Evolutionary conservation across 35 echinoderm and acorn worm species (phyloP), one percentile per base, ranked within the genome.

Genomic region (Lytechinus pictus): DNA sequence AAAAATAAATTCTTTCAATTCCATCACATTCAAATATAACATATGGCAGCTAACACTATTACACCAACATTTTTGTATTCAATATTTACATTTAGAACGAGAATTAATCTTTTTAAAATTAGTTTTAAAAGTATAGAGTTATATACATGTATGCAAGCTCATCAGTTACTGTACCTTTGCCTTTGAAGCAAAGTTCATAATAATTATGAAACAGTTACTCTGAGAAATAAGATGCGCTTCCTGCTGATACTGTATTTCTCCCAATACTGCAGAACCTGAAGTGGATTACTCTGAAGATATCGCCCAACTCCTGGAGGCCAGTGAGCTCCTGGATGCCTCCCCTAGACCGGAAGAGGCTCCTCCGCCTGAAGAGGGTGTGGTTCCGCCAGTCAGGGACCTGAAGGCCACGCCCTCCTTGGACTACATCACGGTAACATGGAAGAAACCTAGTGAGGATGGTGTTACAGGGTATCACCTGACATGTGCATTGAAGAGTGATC

Each of bases 401-500:
- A 13, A 90, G 54, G 95, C 94, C 55, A 94, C 96, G 60, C 92
- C 94, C 27, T 54, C 93, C 10, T 52, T 72, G 13, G 66, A 95
- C 88, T 28, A 89, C 27, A 94, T 96, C 57, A 95, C 10, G 6
- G 96, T 96, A 44, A 79, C 91, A 9, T 97, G 97, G 97, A 94
- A 96, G 57, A 96, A 96, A 56, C 97, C 97, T 53, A 52, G n/a
- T 9, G 94, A 95, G 13, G 97, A 96, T 10, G 89, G 61, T 10
- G 91, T 96, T 54, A 95, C 96, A 10, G 97, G 97, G 16, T 97
- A 97, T 55, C 95, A 94, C 44, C 27, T 97, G 54, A 95, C 96
- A 19, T 97, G 97, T 87, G 72, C 27, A 6, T 79, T 86, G 6
- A 96, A 94, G 54, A 92, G 56, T 54, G 95, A 61, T 52, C 79